Percentiles rank a stretch among this genome's conserved stretches.
Evolutionary conservation across 2,113 vertebrate genomes (phyloP).

Genomic region (Sceloporus tristichus): DNA sequence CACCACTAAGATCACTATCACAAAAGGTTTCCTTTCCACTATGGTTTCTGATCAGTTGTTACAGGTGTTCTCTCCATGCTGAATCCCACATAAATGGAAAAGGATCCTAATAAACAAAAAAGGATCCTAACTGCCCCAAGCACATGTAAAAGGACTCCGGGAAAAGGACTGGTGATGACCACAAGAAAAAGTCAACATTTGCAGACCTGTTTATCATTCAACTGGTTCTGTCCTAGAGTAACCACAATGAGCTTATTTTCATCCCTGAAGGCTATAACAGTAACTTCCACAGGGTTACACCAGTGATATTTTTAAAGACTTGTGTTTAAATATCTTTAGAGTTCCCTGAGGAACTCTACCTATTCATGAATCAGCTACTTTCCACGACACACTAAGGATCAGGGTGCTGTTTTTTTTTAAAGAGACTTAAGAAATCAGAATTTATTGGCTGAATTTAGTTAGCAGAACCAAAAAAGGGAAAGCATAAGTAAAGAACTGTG

Average conservation of each 20-base stretch:
- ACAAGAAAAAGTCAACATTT: not conserved
- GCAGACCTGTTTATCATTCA: not conserved
- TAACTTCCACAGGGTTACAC: not conserved
- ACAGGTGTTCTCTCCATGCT: not conserved
- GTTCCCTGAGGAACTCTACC: too few relatives aligned
- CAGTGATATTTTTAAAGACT: not conserved
- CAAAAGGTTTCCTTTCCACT: not conserved
- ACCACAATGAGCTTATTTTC: not conserved
- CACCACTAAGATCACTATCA: not conserved
- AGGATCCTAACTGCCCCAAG: too few relatives aligned
- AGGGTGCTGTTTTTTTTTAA: not conserved
- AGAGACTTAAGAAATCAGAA: not conserved
- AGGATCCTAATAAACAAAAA: too few relatives aligned
- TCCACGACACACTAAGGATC: constrained; percentile 23
- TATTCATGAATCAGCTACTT: not conserved
- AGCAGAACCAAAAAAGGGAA: not conserved
- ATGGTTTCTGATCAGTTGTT: not conserved
- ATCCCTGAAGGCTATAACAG: not conserved
- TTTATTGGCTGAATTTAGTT: not conserved
- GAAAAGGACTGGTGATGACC: not conserved
- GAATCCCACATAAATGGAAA: not conserved
- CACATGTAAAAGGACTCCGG: not conserved
- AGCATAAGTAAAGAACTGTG: not conserved
- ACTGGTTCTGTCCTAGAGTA: not conserved
- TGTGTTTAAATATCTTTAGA: not conserved